Percentiles rank a stretch among this genome's conserved stretches.
Evolutionary conservation across 2,113 vertebrate species (phyloP).

Genomic region (Tragelaphus strepsiceros): DNA sequence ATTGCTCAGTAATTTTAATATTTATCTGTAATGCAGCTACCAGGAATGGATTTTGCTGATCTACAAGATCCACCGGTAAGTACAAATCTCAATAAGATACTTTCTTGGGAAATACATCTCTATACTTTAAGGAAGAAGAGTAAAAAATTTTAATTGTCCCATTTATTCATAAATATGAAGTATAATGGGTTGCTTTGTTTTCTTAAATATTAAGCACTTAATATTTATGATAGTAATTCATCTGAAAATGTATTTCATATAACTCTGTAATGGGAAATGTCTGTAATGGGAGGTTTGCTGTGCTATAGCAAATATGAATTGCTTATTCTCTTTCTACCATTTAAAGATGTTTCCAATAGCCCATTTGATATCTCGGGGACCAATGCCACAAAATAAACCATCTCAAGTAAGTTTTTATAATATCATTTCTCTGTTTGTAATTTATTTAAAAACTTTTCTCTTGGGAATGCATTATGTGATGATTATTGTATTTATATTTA

Average conservation of each 20-base stretch:
- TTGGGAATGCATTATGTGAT: constrained; percentile 32
- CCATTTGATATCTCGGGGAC: constrained; percentile 55
- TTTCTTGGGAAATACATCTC: background rate
- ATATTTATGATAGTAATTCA: background rate
- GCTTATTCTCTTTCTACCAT: constrained; percentile 20
- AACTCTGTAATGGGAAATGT: background rate
- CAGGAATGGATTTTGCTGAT: constrained; percentile 29
- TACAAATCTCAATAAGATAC: constrained; percentile 14
- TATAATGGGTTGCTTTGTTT: background rate
- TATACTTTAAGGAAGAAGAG: background rate
- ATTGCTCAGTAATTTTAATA: background rate
- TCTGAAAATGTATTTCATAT: background rate
- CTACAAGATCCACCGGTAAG: constrained; percentile 43
- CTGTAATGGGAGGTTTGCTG: background rate
- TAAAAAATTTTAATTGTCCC: background rate
- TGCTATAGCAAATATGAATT: background rate
- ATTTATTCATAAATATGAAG: background rate
- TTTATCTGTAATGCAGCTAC: constrained; percentile 46
- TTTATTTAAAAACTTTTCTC: constrained; percentile 10
- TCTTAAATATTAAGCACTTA: background rate
- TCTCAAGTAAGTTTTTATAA: constrained; percentile 35
- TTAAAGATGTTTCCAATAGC: constrained; percentile 57
- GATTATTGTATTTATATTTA: constrained; percentile 60
- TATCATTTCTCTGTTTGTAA: background rate
- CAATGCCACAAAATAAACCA: constrained; percentile 45